Conservation (phyloP, 2,797 vertebrate species). For the Phrynocephalus forsythii region DNA sequence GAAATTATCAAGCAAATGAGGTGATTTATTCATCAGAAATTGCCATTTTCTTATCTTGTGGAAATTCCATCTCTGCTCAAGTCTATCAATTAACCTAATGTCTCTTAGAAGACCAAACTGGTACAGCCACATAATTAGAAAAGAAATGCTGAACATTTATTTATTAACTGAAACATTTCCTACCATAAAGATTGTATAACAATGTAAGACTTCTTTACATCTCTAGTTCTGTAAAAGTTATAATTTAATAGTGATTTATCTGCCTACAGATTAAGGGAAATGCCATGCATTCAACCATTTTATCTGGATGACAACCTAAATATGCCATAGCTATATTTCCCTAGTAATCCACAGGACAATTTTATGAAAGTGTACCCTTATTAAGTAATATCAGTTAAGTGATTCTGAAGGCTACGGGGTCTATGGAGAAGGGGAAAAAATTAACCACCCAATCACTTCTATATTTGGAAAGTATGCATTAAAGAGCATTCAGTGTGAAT, state of each 20-base stretch:
- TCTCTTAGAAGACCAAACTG: slow-evolving; percentile 63
- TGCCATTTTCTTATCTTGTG: neutral
- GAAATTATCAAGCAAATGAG: neutral
- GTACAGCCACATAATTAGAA: slow-evolving; percentile 65
- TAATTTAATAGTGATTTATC: slow-evolving; percentile 6
- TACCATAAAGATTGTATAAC: slow-evolving; percentile 51
- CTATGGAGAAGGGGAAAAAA: neutral
- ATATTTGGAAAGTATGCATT: no score
- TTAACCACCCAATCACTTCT: neutral
- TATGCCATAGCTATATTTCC: neutral
- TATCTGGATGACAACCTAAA: neutral
- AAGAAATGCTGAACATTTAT: slow-evolving; percentile 52
- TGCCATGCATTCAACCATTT: neutral
- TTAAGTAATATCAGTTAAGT: neutral
- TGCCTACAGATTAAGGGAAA: slow-evolving; percentile 14
- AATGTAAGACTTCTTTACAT: slow-evolving; percentile 15
- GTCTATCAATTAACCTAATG: slow-evolving; percentile 32
- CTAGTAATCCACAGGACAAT: neutral
- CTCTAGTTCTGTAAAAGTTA: slow-evolving; percentile 10
- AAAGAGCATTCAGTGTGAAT: neutral
- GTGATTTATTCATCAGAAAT: neutral
- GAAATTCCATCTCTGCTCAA: neutral
- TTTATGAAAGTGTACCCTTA: neutral
- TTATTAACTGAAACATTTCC: slow-evolving; percentile 71
- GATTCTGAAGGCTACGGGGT: neutral